These are phyloP conservation scores for Ceyx cyanopectus DNA, from an alignment of 2,113 vertebrate species.

Conservation along the genomic window DNA sequence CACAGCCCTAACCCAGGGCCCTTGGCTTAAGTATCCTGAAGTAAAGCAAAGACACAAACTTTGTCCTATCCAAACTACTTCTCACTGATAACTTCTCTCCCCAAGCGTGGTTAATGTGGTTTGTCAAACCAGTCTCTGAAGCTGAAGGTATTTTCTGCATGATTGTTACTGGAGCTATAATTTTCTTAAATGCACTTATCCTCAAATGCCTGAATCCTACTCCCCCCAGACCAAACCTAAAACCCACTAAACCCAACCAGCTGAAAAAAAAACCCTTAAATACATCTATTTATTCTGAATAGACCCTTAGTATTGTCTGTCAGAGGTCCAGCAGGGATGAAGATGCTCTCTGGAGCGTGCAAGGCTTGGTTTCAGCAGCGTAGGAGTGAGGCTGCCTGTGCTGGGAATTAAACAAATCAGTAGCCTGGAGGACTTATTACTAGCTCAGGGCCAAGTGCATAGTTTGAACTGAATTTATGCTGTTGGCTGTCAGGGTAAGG, in stretches of 20 bases:
- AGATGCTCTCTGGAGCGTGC: neutral
- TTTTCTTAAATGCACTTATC: neutral
- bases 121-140: neutral
- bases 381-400: neutral
- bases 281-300: neutral
- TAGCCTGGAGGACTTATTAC: neutral
- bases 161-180: neutral
- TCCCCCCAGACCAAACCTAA: neutral
- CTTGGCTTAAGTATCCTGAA: neutral
- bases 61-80: neutral
- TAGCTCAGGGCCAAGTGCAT: slow-evolving; percentile 10
- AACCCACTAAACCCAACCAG: neutral
- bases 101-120: fast-evolving
- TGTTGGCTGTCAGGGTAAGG: neutral
- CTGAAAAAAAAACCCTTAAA: neutral
- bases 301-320: neutral
- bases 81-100: neutral
- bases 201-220: neutral
- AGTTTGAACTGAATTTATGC: slow-evolving; percentile 12
- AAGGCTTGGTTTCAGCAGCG: neutral
- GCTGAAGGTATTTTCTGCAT: neutral
- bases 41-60: neutral
- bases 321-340: neutral
- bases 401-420: neutral
- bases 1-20: neutral